A percentile compares a stretch with the other conserved stretches of the same genome.
These are phyloP conservation scores for Scartelaos histophorus DNA, from an alignment of 2,113 vertebrate genomes.

Conservation along the genomic window DNA sequence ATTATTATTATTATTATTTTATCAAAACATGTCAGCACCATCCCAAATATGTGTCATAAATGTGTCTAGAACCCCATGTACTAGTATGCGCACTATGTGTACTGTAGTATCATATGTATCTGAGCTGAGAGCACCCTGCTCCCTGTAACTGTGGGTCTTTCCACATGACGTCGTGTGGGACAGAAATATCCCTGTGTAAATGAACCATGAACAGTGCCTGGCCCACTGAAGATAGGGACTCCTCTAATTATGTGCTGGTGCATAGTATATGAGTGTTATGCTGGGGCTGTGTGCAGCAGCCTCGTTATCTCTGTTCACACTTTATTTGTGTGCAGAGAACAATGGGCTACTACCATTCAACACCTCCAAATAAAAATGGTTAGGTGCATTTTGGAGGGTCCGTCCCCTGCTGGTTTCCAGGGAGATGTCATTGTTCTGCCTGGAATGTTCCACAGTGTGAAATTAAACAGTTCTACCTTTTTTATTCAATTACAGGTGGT, in stretches of 20 bases:
- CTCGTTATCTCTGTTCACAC: constrained; percentile 21
- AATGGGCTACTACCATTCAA: constrained; percentile 8
- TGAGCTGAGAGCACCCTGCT: constrained; percentile 30
- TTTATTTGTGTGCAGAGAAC: constrained; percentile 24
- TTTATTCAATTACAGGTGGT: no score
- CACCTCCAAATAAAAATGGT: constrained; percentile 16
- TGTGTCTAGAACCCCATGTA: background rate
- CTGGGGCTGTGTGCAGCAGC: background rate
- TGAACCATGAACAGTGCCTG: constrained; percentile 54
- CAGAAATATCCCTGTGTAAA: constrained; percentile 60
- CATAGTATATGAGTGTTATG: constrained; percentile 15
- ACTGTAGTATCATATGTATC: constrained; percentile 24
- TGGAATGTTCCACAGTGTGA: no score
- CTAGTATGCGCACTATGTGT: constrained; percentile 10
- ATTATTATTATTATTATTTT: no score
- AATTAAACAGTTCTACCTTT: no score
- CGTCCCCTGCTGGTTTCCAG: no score
- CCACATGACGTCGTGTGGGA: constrained; percentile 39
- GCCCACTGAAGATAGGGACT: constrained; percentile 29
- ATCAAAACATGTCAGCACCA: background rate
- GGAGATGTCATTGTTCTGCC: no score
- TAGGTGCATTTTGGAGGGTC: no score
- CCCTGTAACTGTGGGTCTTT: constrained; percentile 40
- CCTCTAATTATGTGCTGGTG: constrained; percentile 29
- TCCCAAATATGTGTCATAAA: background rate